Evolutionary conservation across 1,140 invertebrate genomes (phyloP), one percentile per base, ranked within the genome.

Genomic region (Drosophila pachea): DNA sequence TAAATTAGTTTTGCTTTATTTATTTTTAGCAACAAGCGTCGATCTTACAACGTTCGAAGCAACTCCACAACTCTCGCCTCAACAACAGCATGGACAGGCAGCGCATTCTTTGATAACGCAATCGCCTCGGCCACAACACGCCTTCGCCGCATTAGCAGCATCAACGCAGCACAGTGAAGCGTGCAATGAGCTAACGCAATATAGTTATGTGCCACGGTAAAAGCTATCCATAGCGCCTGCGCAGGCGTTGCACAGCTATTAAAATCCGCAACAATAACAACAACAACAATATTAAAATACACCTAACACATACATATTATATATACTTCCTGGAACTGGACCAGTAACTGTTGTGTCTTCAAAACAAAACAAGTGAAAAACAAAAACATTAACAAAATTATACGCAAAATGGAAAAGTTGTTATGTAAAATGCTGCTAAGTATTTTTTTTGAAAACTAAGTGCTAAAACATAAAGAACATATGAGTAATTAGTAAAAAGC

Each of bases 291-390:
- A 71, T 32, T 4, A 47, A 47, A 60, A 35, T 50, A 67, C 11
- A 63, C 47, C 54, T 11, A 63, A 59, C 9, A 59, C 56, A 78
- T 66, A 78, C 61, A 78, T 59, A 78, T 47, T 48, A 65, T 36
- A 68, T 61, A 76, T 83, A 88, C 84, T 89, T 89, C 82, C 86
- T 89, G 88, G 87, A 89, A 89, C 77, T 89, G 88, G 88, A 89
- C 87, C 88, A 89, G 88, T 84, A 89, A 89, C 87, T 89, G 88
- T 89, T 89, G 88, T 89, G 88, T 89, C 88, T 89, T 89, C 74
- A 73, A 86, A 86, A 82, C 54, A 59, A 73, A 42, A 61, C 61
- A 53, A 22, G 22, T 22, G 35, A 66, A 54, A 66, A 54, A 59
- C 38, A 36, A 65, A 29, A 33, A 58, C 48, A 73, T 66, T 67